Evolutionary conservation across 2,113 vertebrate species (phyloP), one percentile per base, ranked within the genome.

Genomic region (Dipodomys stephensi): DNA sequence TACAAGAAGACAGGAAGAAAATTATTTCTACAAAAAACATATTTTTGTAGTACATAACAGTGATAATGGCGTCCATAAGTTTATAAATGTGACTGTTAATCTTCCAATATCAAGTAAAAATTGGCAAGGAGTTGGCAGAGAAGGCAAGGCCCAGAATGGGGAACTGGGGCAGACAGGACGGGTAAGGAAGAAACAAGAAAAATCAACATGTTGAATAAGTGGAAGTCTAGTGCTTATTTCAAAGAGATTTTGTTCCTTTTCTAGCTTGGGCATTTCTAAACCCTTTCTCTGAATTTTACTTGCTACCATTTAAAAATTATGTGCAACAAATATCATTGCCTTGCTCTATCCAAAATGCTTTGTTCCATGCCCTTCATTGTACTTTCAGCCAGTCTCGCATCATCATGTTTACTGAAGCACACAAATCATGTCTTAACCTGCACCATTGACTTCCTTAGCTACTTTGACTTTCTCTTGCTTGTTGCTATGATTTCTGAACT

Each of bases 401-500:
- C 84, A 25, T 87, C 49, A 22, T 53, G 83, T 19, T 44, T 28
- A 44, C 46, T 67, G 28, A 27, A 27, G 57, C 49, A 8, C 79
- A 5, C 15, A 72, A 71, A 28, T 79, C 28, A 27, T 44, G 92
- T 91, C 64, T 83, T 83, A 22, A 53, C 76, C 62, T 32, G 11
- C 57, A 23, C 83, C 87, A 44, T 85, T 72, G 1, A 57, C 94
- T 64, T 92, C 93, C 83, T 96, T 96, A 94, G 83, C 91, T 97
- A 95, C 97, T 97, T 97, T 39, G 11, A 28, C 90, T 97, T 92
- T 93, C 82, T 87, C 71, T 87, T 30, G 27, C 96, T 98, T 98
- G 74, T 98, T 86, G 98, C 99, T 98, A 97, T 98, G 97, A 95
- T 98, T 98, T 99, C 98, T 97, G 98, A 99, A 99, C 98, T 98